Conservation (phyloP, 2,888 invertebrate species). For the Tipula unca region DNA sequence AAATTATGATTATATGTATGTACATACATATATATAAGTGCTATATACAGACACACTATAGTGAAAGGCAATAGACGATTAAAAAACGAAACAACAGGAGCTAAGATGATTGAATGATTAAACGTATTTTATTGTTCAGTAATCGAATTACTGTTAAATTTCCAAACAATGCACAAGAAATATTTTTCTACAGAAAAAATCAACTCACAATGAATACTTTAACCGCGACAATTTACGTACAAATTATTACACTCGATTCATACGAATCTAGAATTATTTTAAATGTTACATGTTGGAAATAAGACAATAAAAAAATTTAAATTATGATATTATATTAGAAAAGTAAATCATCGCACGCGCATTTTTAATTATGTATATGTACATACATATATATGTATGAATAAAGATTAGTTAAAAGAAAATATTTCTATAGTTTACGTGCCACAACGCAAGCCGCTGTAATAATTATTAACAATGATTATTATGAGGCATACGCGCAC, state of each 20-base stretch:
- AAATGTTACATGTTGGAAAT: not conserved
- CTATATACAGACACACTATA: not conserved
- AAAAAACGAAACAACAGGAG: not conserved
- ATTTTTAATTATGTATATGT: not conserved
- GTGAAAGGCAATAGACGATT: not conserved
- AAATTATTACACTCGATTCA: not conserved
- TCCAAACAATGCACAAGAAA: not conserved
- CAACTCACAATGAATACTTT: not conserved
- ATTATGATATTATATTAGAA: not conserved
- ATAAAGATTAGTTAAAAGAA: not conserved
- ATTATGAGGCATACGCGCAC: not conserved
- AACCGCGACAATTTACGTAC: not conserved
- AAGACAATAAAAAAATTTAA: not conserved
- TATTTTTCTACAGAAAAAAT: not conserved
- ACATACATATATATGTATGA: not conserved
- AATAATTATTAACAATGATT: not conserved
- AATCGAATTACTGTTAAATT: not conserved
- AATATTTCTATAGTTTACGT: not conserved
- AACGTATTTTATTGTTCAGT: not conserved
- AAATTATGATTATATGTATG: not conserved
- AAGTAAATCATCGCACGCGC: not conserved
- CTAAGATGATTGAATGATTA: not conserved
- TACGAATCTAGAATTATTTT: not conserved
- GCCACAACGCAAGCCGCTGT: not conserved
- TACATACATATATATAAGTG: not conserved